phyloP scores from a whole-genome alignment of 2,113 vertebrate genomes.

The Falcunculus frontatus region DNA sequence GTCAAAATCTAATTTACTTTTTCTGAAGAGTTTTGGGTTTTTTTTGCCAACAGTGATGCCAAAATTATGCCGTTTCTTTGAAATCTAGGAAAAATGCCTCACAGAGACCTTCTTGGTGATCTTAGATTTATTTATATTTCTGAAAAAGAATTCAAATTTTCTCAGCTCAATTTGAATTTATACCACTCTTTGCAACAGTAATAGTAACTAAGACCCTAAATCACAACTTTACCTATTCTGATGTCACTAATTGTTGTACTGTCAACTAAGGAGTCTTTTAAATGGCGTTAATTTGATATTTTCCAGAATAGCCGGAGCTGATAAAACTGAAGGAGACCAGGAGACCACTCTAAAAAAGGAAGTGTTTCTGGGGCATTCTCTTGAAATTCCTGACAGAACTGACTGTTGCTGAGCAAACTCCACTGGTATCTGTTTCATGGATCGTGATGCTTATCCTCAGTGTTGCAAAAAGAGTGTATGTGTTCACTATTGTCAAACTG shows the following conservation, averaged over 20 bases:
- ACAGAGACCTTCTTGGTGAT: background rate
- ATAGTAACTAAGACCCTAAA: background rate
- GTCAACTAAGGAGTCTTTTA: background rate
- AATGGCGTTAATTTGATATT: background rate
- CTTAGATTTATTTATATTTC: background rate
- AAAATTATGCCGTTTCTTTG: conserved; percentile 2
- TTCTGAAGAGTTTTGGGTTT: background rate
- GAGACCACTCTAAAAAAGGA: background rate
- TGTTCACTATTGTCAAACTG: background rate
- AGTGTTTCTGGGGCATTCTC: rapidly evolving
- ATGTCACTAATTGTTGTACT: background rate
- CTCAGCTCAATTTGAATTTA: background rate
- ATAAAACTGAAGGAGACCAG: background rate
- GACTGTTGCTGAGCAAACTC: background rate
- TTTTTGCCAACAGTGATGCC: background rate
- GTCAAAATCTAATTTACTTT: conserved; percentile 12
- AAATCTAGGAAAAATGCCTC: background rate
- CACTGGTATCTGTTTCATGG: background rate
- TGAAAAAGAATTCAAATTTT: background rate
- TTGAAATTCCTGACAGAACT: background rate
- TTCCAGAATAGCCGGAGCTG: background rate
- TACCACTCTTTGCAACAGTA: background rate
- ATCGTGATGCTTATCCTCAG: background rate
- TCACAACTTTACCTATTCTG: background rate
- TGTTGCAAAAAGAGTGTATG: background rate